phyloP scores from a whole-genome alignment of 2,888 invertebrate genomes.

The Ceriagrion tenellum region DNA sequence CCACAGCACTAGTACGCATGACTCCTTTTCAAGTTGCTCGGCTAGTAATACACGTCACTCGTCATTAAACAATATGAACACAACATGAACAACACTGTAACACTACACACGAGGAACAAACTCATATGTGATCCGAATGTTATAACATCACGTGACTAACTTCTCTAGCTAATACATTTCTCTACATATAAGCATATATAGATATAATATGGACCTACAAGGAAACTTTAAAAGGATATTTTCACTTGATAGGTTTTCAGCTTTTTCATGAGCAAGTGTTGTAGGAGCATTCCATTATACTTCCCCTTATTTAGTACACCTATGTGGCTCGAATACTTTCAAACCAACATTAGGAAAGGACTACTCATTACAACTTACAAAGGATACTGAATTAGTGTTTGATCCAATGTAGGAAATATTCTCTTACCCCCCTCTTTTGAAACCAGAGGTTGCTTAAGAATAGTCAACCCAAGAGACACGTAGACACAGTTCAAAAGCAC shows the following conservation, averaged over 20 bases:
- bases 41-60: not conserved
- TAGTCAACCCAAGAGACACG: not conserved
- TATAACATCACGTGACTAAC: not conserved
- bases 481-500: not conserved
- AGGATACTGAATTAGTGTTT: not conserved
- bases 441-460: not conserved
- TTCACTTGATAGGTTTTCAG: not conserved
- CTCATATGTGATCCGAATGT: not conserved
- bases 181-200: slow-evolving; percentile 31
- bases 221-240: not conserved
- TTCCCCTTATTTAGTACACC: not conserved
- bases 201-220: not conserved
- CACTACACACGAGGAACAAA: not conserved
- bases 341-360: not conserved
- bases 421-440: not conserved
- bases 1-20: not conserved
- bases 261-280: slow-evolving; percentile 5
- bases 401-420: not conserved
- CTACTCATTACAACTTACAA: not conserved
- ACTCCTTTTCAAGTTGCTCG: not conserved
- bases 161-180: not conserved
- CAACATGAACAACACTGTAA: slow-evolving; percentile 16
- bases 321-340: not conserved
- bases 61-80: not conserved
- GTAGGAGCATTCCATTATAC: not conserved